Evolutionary conservation across 2,797 vertebrate genomes (phyloP), one percentile per base, ranked within the genome.

Genomic region (Allobates femoralis): DNA sequence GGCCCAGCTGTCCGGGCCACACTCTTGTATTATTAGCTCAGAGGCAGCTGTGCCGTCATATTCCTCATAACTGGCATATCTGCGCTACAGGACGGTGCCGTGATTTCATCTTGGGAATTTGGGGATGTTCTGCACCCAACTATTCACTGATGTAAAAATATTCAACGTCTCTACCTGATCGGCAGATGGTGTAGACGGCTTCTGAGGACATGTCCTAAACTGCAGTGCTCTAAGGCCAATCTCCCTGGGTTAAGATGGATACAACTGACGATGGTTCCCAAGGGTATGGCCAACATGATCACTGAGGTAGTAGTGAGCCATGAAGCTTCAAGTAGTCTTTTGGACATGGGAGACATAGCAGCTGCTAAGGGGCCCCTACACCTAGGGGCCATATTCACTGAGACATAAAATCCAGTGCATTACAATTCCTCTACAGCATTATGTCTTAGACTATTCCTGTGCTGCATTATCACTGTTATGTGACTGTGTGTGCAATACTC

Each of bases 1-100:
- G 2, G 32, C 41, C n/a, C 84, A 85, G 84, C 76, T 85, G 84
- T 71, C 84, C 64, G 78, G 34, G 62, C 64, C 60, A 69, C 26
- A 19, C 60, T 67, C 46, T 32, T 41, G 73, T 85, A 85, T 78
- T 85, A 15, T 78, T 85, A 85, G 83, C 74, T 78, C 83, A 18
- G 10, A 55, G 74, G 83, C 83, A 85, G 83, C 74, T 85, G 83
- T 78, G 83, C 19, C 74, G 4, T 69, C 30, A 67, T 77, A 34
- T 55, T 85, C 46, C 28, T 67, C 74, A 85, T 85, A 77, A 77
- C 60, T 77, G 2, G 46, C 23, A 85, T 83, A 60, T 74, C 81
- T 83, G 12, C 30, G 26, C 34, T 23, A 50, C 34, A 41, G 55
- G 75, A 37, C 0, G 34, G 69, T 28, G 34, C 69, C 5, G n/a